phyloP scores from a whole-genome alignment of 2,113 vertebrate genomes.

The Microtus montanus region DNA sequence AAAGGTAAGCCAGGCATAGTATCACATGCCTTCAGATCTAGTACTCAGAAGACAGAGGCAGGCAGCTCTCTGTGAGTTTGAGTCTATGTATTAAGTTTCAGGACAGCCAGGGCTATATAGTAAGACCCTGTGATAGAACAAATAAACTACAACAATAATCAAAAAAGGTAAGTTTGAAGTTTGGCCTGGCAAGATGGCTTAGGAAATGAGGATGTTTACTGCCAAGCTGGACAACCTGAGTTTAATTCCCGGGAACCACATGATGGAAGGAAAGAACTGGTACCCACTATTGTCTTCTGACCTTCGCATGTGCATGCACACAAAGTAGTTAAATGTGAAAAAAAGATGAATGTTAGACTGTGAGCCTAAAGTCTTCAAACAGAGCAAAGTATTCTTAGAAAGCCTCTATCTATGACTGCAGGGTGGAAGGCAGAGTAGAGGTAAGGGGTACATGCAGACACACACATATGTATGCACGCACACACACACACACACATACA shows the following conservation, averaged over 20 bases:
- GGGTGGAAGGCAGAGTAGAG: background rate
- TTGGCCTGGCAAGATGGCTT: background rate
- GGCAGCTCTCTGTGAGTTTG: background rate
- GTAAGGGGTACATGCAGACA: background rate
- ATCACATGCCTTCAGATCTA: background rate
- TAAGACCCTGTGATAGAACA: background rate
- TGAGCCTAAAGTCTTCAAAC: background rate
- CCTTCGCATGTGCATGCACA: background rate
- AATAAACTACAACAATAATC: background rate
- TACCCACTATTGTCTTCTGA: background rate
- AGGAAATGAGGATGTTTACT: background rate
- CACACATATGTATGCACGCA: no score
- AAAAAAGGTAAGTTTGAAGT: background rate
- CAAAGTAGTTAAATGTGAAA: background rate
- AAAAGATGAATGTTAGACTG: background rate
- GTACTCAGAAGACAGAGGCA: background rate
- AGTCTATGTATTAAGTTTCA: background rate
- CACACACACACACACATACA: background rate
- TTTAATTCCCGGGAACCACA: background rate
- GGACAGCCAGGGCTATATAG: background rate
- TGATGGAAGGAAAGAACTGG: background rate
- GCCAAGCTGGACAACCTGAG: background rate
- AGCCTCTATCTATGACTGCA: background rate
- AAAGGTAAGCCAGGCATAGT: background rate
- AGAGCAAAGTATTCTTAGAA: background rate